Evolutionary conservation across 2,888 invertebrate genomes (phyloP).

Genomic region (Lochmaea capreae): DNA sequence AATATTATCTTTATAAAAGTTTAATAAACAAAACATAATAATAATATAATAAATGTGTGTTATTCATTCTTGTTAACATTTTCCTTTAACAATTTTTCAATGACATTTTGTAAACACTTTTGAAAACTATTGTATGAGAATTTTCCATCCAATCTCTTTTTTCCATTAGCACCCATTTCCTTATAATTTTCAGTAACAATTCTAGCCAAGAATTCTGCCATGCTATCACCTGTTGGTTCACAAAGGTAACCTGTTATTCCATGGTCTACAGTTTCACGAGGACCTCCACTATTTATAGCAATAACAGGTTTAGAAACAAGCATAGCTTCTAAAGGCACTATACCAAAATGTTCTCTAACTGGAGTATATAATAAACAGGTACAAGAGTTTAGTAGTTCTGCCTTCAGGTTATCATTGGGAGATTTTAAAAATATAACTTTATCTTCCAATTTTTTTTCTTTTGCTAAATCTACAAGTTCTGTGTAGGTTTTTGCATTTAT

Average conservation of each 20-base stretch:
- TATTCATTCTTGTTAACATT: neutral
- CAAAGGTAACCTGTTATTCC: constrained; percentile 85
- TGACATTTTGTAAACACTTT: constrained; percentile 72
- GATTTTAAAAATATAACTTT: constrained; percentile 89
- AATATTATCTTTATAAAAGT: neutral
- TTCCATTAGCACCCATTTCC: constrained; percentile 81
- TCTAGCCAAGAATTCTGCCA: constrained; percentile 81
- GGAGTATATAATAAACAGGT: constrained; percentile 94
- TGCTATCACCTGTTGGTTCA: constrained; percentile 74
- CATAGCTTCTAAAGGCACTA: constrained; percentile 99
- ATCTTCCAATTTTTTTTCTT: constrained; percentile 74
- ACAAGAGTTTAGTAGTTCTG: constrained; percentile 79
- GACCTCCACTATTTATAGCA: constrained; percentile 95
- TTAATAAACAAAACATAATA: neutral
- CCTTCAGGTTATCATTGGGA: constrained; percentile 86
- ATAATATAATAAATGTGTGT: neutral
- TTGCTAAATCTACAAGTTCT: constrained; percentile 77
- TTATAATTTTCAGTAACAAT: constrained; percentile 73
- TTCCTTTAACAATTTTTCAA: constrained; percentile 61
- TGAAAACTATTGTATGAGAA: constrained; percentile 89
- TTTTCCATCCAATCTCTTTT: constrained; percentile 77
- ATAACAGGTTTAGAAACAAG: constrained; percentile 92
- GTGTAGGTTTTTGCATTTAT: constrained; percentile 90
- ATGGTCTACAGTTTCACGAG: constrained; percentile 89
- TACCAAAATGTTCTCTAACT: constrained; percentile 97